These are phyloP conservation scores for Acleris literana DNA, from an alignment of 2,888 invertebrate species.

Conservation along the genomic window DNA sequence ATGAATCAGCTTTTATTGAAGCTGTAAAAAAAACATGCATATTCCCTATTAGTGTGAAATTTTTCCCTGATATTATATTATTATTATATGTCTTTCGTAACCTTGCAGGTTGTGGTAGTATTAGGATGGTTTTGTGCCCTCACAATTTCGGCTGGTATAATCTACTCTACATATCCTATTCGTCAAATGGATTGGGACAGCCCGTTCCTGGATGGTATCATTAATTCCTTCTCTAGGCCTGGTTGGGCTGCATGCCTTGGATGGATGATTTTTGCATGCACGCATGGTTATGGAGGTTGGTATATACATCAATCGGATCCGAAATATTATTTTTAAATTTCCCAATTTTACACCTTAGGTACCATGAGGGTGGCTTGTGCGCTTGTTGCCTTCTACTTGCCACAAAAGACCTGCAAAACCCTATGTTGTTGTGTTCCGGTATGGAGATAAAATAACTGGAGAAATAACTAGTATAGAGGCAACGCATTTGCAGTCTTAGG, in stretches of 20 bases:
- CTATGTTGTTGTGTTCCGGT: too few species aligned
- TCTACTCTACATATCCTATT: constrained; percentile 51
- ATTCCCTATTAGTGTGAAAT: too few species aligned
- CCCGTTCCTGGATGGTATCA: constrained; percentile 55
- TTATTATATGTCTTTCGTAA: not conserved
- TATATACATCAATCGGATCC: not conserved
- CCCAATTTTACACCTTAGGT: too few species aligned
- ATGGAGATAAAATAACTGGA: too few species aligned
- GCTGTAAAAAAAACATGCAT: too few species aligned
- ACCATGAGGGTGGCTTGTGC: too few species aligned
- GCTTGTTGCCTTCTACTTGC: too few species aligned
- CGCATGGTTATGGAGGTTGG: constrained; percentile 71
- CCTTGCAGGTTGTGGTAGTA: constrained; percentile 45
- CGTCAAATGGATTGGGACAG: constrained; percentile 60
- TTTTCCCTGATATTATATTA: not conserved
- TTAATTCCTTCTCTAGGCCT: constrained; percentile 68
- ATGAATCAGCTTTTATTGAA: too few species aligned
- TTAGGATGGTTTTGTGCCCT: constrained; percentile 48
- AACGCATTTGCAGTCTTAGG: too few species aligned
- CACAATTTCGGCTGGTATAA: constrained; percentile 39
- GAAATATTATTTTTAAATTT: too few species aligned
- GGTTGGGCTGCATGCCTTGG: constrained; percentile 71
- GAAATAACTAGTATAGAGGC: too few species aligned
- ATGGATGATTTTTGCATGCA: constrained; percentile 76
- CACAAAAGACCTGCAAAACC: too few species aligned